A percentile compares a stretch with the other conserved stretches of the same genome.
phyloP scores from a whole-genome alignment of 2,797 vertebrate genomes.

The Notolepis coatsorum region DNA sequence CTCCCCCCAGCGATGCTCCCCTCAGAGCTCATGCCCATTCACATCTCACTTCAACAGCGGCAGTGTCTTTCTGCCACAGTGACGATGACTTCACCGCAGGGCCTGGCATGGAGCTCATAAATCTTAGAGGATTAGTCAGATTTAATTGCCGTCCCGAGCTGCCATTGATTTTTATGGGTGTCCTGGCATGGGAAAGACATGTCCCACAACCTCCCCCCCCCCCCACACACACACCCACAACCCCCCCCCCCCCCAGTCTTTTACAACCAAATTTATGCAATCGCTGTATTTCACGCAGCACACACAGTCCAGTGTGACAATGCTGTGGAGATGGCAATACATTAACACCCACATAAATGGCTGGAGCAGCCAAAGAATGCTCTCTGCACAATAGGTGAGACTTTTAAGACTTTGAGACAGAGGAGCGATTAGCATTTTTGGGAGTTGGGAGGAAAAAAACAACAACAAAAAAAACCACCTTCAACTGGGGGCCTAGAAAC shows the following conservation, averaged over 20 bases:
- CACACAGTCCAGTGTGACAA: constrained; percentile 57
- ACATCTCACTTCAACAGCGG: constrained; percentile 61
- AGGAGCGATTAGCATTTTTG: constrained; percentile 74
- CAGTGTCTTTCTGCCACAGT: constrained; percentile 63
- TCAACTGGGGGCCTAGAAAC: constrained; percentile 34
- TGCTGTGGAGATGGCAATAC: constrained; percentile 81
- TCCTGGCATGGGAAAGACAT: constrained; percentile 67
- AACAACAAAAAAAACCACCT: constrained; percentile 36
- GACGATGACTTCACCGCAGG: constrained; percentile 65
- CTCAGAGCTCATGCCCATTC: constrained; percentile 56
- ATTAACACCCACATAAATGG: constrained; percentile 80
- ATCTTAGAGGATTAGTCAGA: constrained; percentile 75
- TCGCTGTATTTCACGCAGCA: constrained; percentile 72
- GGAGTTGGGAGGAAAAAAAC: constrained; percentile 37
- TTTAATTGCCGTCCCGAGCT: constrained; percentile 71
- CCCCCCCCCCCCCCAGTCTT: constrained; percentile 25
- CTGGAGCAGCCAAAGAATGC: constrained; percentile 68
- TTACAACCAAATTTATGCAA: constrained; percentile 75
- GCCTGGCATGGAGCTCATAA: constrained; percentile 70
- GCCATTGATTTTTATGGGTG: constrained; percentile 74
- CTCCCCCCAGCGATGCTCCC: constrained; percentile 57
- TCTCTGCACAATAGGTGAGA: constrained; percentile 73
- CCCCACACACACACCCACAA: no score
- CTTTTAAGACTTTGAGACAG: constrained; percentile 73
- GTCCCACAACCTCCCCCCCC: constrained; percentile 13